Conservation (phyloP, 1,140 invertebrate species). For the Sarcophaga bullata region DNA sequence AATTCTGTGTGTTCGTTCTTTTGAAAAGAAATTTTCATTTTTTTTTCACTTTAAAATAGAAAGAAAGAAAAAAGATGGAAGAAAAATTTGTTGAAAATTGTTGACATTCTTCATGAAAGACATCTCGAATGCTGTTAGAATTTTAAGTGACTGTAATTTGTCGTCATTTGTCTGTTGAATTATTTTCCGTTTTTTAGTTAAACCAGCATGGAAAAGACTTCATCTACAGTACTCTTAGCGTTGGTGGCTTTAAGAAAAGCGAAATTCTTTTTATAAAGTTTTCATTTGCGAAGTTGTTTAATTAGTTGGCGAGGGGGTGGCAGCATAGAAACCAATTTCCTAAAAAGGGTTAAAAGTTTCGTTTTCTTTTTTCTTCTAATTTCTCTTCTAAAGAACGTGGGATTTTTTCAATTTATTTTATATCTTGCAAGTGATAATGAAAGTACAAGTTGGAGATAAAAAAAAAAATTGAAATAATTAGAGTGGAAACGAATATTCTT, state of each 20-base stretch:
- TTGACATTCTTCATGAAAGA: background rate
- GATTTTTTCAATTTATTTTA: background rate
- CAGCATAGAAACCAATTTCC: background rate
- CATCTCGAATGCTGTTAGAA: conserved; percentile 6
- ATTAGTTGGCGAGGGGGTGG: background rate
- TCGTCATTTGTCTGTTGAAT: conserved; percentile 10
- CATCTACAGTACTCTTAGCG: too few relatives aligned
- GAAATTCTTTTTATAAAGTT: background rate
- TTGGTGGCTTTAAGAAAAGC: background rate
- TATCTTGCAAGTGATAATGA: conserved; percentile 3
- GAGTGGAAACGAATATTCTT: background rate
- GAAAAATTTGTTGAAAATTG: background rate
- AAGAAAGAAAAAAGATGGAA: background rate
- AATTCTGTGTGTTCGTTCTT: background rate
- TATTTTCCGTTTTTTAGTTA: background rate
- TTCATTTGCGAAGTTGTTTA: background rate
- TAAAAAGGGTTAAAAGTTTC: background rate
- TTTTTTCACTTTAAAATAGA: background rate
- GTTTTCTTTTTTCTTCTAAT: too few relatives aligned
- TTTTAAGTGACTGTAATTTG: conserved; percentile 17
- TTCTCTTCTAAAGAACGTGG: background rate
- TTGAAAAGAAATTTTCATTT: background rate
- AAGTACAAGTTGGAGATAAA: background rate
- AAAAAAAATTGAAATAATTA: background rate
- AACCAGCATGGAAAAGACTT: background rate